These are phyloP conservation scores for Phoenicopterus ruber DNA, from an alignment of 2,113 vertebrate species.

Conservation along the genomic window DNA sequence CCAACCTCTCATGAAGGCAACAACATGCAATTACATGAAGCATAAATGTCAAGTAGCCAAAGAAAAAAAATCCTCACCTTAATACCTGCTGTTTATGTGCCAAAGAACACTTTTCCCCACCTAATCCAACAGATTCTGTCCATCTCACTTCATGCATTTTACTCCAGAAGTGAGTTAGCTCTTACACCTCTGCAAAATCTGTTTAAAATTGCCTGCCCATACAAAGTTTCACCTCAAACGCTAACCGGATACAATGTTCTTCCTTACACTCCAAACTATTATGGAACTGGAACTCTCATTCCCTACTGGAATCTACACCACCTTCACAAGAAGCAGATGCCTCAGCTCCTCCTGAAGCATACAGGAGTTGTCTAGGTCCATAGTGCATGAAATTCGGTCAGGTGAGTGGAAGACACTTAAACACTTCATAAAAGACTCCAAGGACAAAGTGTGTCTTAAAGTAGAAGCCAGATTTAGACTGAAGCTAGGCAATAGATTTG, in stretches of 20 bases:
- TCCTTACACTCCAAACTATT: not conserved
- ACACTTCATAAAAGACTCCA: not conserved
- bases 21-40: not conserved
- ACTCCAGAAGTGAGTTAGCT: not conserved
- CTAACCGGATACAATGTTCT: not conserved
- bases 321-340: not conserved
- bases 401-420: not conserved
- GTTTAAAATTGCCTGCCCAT: not conserved
- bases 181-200: not conserved
- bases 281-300: not conserved
- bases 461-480: not conserved
- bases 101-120: not conserved
- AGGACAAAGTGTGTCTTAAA: not conserved
- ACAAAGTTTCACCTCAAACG: not conserved
- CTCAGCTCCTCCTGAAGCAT: not conserved
- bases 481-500: not conserved
- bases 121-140: not conserved
- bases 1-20: not conserved
- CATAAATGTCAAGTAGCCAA: not conserved
- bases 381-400: not conserved
- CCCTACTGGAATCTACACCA: not conserved
- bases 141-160: not conserved
- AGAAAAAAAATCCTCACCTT: not conserved
- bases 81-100: too few relatives aligned
- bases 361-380: not conserved